Percentiles rank a stretch among this genome's conserved stretches.
phyloP scores from a whole-genome alignment of 2,888 invertebrate genomes.

The Dolichomitus sp. region DNA sequence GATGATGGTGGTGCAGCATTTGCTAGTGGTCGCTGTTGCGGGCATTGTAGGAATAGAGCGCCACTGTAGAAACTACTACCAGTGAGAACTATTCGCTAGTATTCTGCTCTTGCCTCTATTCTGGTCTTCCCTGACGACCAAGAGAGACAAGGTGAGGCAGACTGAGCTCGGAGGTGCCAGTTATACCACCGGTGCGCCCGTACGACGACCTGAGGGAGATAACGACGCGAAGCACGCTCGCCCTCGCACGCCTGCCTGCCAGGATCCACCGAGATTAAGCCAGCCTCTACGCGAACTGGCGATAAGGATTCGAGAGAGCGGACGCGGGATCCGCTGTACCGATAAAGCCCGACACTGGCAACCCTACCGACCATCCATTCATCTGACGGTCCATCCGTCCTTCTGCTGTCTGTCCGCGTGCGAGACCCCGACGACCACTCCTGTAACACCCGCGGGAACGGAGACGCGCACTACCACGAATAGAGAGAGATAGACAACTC shows the following conservation, averaged over 20 bases:
- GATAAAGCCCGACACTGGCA: constrained; percentile 74
- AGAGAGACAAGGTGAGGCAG: constrained; percentile 56
- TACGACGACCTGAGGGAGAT: constrained; percentile 72
- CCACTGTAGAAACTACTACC: constrained; percentile 26
- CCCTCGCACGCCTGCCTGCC: constrained; percentile 49
- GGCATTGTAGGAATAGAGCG: constrained; percentile 49
- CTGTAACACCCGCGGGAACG: constrained; percentile 52
- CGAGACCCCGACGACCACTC: constrained; percentile 40
- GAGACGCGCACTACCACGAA: constrained; percentile 26
- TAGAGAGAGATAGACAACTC: constrained; percentile 26
- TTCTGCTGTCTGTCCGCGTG: constrained; percentile 46
- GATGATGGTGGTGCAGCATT: constrained; percentile 66
- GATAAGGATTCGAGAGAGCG: constrained; percentile 76
- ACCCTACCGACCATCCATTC: constrained; percentile 72
- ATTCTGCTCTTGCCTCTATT: constrained; percentile 28
- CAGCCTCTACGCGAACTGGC: constrained; percentile 61
- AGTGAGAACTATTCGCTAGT: constrained; percentile 37
- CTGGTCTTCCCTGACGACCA: constrained; percentile 7
- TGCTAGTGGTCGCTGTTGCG: constrained; percentile 57
- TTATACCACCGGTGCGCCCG: constrained; percentile 57
- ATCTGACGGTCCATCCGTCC: constrained; percentile 67
- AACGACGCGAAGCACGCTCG: constrained; percentile 73
- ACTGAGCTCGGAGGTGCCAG: constrained; percentile 64
- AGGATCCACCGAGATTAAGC: constrained; percentile 79
- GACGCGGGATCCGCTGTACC: constrained; percentile 63